phyloP scores from a whole-genome alignment of 2,797 vertebrate genomes.

The Xenentodon cancila region DNA sequence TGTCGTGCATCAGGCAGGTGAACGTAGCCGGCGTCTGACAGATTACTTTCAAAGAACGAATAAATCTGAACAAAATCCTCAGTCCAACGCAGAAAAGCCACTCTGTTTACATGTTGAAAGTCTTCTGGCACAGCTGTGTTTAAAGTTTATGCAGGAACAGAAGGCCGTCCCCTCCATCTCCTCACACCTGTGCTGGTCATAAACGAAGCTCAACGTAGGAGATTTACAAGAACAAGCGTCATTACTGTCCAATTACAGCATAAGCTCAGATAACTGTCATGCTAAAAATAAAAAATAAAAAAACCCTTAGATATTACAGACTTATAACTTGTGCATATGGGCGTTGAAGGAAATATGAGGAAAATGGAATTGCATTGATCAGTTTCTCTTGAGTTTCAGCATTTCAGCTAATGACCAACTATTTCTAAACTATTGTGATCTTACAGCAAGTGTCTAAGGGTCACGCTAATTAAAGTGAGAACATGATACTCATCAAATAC shows the following conservation, averaged over 20 bases:
- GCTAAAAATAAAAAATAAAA: neutral
- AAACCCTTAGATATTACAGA: neutral
- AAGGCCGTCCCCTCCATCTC: constrained; percentile 18
- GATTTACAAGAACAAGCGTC: neutral
- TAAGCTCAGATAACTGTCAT: constrained; percentile 6
- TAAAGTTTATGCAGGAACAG: constrained; percentile 13
- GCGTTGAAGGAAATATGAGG: too few species aligned
- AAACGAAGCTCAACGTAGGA: constrained; percentile 9
- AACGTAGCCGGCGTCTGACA: constrained; percentile 33
- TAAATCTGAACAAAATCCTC: constrained; percentile 28
- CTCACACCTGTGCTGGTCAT: constrained; percentile 37
- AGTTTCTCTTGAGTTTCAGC: neutral
- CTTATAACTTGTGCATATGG: neutral
- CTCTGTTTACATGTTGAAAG: constrained; percentile 23
- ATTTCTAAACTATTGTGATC: neutral
- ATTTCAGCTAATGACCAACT: neutral
- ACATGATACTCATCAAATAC: constrained; percentile 38
- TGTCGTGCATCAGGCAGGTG: constrained; percentile 43
- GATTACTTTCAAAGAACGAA: constrained; percentile 25
- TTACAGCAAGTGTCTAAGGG: constrained; percentile 3
- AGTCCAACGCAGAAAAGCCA: constrained; percentile 13
- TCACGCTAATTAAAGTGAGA: constrained; percentile 24
- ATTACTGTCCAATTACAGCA: constrained; percentile 8
- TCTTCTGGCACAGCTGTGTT: neutral
- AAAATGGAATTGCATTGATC: neutral